Evolutionary conservation across 2,888 invertebrate species (phyloP), one percentile per base, ranked within the genome.

Genomic region (Oligia strigilis): DNA sequence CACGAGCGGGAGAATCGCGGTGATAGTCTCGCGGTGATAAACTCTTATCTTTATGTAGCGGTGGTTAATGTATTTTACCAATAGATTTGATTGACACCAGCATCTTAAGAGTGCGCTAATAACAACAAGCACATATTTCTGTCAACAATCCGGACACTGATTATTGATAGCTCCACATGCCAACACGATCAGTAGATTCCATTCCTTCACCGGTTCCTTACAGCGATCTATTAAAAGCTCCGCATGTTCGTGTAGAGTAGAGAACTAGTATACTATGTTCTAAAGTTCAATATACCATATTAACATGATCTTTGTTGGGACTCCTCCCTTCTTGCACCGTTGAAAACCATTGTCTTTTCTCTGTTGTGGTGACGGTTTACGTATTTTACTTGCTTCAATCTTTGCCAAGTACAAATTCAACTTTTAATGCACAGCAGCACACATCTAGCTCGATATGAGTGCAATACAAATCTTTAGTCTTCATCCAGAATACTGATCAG

Each of bases 401-500:
- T 76, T 65, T 64, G 64, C 69, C 17, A 83, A 75, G 52, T 65
- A n/a, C 55, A 49, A 64, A 65, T 79, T 71, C 55, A 49, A 78
- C 66, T 76, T 69, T 64, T 49, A 64, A 82, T 83, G 72, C 80
- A 66, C 29, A 72, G 76, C 66, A 77, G 72, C 62, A 67, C 65
- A 75, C 70, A 80, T 79, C 79, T 80, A 64, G 8, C n/a, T 46
- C 17, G 67, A 77, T 87, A 86, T 87, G 84, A 81, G 78, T 80
- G 82, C 75, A 88, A 85, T 87, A 85, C 87, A 86, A 86, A 89
- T 89, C 86, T 88, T 80, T 75, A 77, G 80, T 80, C 69, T 81
- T 78, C 86, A 72, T 83, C 83, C 72, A 72, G 91, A 91, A 92
- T 92, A 90, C 89, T 84, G 81, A 93, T 89, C 77, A 77, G 52